Conservation (phyloP, 64 coral and sea anemone species). For the Pocillopora verrucosa region DNA sequence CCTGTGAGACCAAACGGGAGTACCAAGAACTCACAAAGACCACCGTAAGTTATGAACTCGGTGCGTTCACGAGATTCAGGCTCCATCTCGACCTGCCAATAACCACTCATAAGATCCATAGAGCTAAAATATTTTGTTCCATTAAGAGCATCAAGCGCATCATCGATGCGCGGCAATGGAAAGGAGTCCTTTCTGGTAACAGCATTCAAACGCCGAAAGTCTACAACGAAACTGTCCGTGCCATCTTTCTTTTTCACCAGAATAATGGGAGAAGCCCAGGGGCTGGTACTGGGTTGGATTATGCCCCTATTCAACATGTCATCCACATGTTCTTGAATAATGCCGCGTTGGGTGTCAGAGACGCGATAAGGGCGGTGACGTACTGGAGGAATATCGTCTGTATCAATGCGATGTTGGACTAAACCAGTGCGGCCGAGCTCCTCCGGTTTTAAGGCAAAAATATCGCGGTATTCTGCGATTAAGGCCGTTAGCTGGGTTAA, state of each 20-base stretch:
- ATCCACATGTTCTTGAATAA: slow-evolving; percentile 29
- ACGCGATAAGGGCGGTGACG: slow-evolving; percentile 22
- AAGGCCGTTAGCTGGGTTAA: neutral
- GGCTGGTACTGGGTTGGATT: neutral
- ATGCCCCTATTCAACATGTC: slow-evolving; percentile 20
- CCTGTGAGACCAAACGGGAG: slow-evolving; percentile 10
- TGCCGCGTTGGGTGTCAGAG: neutral
- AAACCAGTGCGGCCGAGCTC: slow-evolving; percentile 19
- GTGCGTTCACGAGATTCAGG: slow-evolving; percentile 13
- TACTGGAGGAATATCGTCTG: neutral
- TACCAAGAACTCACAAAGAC: slow-evolving; percentile 17
- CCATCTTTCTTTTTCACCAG: slow-evolving; percentile 7
- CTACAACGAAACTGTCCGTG: slow-evolving; percentile 1
- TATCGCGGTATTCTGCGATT: slow-evolving; percentile 3
- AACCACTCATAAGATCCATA: slow-evolving; percentile 14
- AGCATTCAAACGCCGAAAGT: slow-evolving; percentile 1
- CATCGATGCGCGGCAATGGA: slow-evolving; percentile 28
- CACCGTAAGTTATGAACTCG: slow-evolving; percentile 33
- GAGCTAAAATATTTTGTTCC: neutral
- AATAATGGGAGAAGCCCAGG: neutral
- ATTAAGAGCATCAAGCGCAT: neutral
- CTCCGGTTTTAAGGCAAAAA: neutral
- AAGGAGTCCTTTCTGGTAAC: slow-evolving; percentile 25
- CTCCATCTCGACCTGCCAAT: slow-evolving; percentile 9
- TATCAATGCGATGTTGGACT: slow-evolving; percentile 22